Base-by-base conservation (phyloP, 2,797 vertebrate genomes). In the Alauda arvensis region DNA sequence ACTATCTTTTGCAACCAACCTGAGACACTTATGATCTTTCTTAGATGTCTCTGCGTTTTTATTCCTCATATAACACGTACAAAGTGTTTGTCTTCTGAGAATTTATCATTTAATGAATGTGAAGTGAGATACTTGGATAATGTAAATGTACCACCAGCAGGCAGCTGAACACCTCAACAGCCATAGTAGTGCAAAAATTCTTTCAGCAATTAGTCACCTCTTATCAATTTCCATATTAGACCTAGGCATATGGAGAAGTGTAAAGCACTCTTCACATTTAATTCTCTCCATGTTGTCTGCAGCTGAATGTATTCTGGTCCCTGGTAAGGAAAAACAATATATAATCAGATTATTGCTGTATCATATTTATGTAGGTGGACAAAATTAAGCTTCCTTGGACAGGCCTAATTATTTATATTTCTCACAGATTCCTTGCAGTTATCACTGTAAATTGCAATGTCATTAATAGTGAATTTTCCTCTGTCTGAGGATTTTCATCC, bases 51-150 rank as follows among this genome's bases (percentile, higher is more conserved):
- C 17, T 53, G 5, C 23, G 0, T 45, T 46, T 81, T 77, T 66
- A 14, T 45, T 14, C 16, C 9, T 66, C 18, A 12, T 60, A 6
- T 14, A 60, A 18, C 10, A 2, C 0, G 0, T 52, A 33, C 21
- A 61, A 72, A 83, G 53, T 4, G 3, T 49, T 85, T 81, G 24
- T 70, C 29, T 18, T 26, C 10, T 65, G 57, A 68, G 37, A 57
- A 45, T 68, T 70, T 43, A 16, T 29, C 2, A 3, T 52, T 76
- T 82, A 66, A 23, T 74, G 62, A 24, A 37, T 26, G 20, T 65
- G 34, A 77, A 45, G 8, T 48, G 29, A 59, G 42, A 15, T 46
- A 24, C 34, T 77, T 63, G 39, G 10, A 3, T 74, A 34, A 34
- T 67, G 43, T 57, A 42, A 71, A 39, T 57, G 29, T 69, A 17